Evolutionary conservation across 2,888 invertebrate genomes (phyloP), one percentile per base, ranked within the genome.

Genomic region (Alloplasta piceator): DNA sequence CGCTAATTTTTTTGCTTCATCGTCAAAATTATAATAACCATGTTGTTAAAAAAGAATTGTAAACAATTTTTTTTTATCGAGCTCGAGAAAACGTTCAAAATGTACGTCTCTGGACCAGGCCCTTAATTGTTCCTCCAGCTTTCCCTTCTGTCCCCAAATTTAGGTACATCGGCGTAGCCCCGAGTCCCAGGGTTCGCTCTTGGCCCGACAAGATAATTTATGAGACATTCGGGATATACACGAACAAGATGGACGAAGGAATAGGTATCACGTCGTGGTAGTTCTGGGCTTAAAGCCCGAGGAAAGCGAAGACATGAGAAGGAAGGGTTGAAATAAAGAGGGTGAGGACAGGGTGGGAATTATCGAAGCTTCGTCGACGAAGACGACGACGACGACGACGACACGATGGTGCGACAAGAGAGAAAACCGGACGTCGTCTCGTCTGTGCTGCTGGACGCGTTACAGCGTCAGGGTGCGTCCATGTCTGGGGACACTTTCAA

Each of bases 341-440:
- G 64, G 68, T 56, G 78, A 66, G 63, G 58, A 70, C 64, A 74
- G 66, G 58, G 74, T 70, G 66, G 46, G 75, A 74, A 79, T 79
- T 74, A 79, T 79, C 79, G 70, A 64, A 50, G 73, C 72, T 52
- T 55, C 56, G 66, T 72, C 58, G 43, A 12, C 9, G 66, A 66
- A 52, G 43, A 9, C 39, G 52, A 63, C 43, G 39, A 64, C 39
- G 63, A 64, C 46, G n/a, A 56, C 12, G 61, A 75, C 5, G 43
- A 46, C n/a, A 36, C 56, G 58, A 68, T 58, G 70, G 70, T 63
- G 39, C 64, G 58, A 63, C 43, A 41, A 66, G 56, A 56, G 63
- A 36, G 38, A 63, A 39, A 56, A 48, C 56, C n/a, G 70, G 61
- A 56, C 55, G 48, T 36, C 36, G n/a, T 26, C 56, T 14, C 72